These are phyloP conservation scores for Eretmocerus hayati DNA, from an alignment of 2,888 invertebrate species.

Conservation along the genomic window DNA sequence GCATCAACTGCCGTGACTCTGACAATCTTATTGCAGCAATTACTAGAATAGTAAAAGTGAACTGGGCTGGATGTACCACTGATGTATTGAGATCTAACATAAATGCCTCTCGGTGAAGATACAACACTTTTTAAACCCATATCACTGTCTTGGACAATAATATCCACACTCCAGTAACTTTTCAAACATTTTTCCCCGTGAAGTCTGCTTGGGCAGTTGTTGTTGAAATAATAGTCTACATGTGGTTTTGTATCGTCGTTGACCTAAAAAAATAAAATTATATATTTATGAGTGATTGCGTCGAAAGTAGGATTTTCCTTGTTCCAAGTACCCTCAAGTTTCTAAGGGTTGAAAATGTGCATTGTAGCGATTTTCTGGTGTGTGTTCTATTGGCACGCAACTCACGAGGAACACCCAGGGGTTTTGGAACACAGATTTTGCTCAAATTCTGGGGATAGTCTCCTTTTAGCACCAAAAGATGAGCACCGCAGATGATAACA, in stretches of 20 bases:
- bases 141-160: slow-evolving; percentile 58
- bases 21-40: slow-evolving; percentile 66
- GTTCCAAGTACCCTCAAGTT: too few relatives aligned
- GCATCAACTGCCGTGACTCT: slow-evolving; percentile 63
- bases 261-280: too few relatives aligned
- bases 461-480: too few relatives aligned
- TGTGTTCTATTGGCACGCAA: too few relatives aligned
- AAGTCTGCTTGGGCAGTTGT: slow-evolving; percentile 55
- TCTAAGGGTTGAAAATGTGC: too few relatives aligned
- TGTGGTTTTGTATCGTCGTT: slow-evolving; percentile 54
- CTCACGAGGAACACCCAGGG: too few relatives aligned
- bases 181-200: slow-evolving; percentile 55
- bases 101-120: slow-evolving; percentile 50
- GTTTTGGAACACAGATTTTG: too few relatives aligned
- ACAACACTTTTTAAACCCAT: slow-evolving; percentile 37
- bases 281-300: too few relatives aligned
- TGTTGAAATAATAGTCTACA: slow-evolving; percentile 58
- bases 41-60: slow-evolving; percentile 60
- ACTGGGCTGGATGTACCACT: slow-evolving; percentile 63
- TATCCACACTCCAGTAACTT: slow-evolving; percentile 63
- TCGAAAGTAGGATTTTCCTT: too few relatives aligned
- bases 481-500: too few relatives aligned
- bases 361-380: too few relatives aligned
- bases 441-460: too few relatives aligned
- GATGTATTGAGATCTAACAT: slow-evolving; percentile 57